Evolutionary conservation across 2,113 vertebrate species (phyloP).

Genomic region (Corythornis madagascariensis): DNA sequence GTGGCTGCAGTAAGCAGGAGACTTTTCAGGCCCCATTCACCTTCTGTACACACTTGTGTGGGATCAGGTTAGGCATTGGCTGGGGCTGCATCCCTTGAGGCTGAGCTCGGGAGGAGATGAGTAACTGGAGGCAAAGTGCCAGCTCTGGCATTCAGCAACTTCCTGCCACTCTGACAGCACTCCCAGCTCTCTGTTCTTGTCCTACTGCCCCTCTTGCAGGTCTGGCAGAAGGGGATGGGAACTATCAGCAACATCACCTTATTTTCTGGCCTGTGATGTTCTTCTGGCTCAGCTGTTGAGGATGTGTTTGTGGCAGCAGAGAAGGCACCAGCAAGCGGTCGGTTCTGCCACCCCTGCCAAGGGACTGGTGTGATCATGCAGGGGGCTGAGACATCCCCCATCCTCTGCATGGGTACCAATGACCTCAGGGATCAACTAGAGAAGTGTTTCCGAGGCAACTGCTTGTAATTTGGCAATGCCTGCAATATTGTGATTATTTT

Average conservation of each 20-base stretch:
- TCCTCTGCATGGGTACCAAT: accelerated
- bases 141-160: not conserved
- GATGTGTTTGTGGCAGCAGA: not conserved
- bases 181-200: not conserved
- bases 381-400: accelerated
- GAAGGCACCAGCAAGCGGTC: not conserved
- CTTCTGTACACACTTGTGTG: not conserved
- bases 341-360: not conserved
- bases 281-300: not conserved
- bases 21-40: not conserved
- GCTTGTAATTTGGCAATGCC: not conserved
- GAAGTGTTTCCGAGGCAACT: not conserved
- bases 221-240: not conserved
- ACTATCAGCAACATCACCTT: accelerated
- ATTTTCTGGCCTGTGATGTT: not conserved
- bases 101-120: not conserved
- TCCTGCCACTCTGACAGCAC: accelerated
- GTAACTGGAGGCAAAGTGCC: not conserved
- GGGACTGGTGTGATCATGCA: accelerated
- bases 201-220: not conserved
- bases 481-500: not conserved
- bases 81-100: not conserved
- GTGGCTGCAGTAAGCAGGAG: not conserved
- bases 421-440: not conserved
- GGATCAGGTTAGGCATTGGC: not conserved